A percentile compares a stretch with the other conserved stretches of the same genome.
phyloP scores from a whole-genome alignment of 1,140 invertebrate genomes.

The Pseudomyrmex pallidus region DNA sequence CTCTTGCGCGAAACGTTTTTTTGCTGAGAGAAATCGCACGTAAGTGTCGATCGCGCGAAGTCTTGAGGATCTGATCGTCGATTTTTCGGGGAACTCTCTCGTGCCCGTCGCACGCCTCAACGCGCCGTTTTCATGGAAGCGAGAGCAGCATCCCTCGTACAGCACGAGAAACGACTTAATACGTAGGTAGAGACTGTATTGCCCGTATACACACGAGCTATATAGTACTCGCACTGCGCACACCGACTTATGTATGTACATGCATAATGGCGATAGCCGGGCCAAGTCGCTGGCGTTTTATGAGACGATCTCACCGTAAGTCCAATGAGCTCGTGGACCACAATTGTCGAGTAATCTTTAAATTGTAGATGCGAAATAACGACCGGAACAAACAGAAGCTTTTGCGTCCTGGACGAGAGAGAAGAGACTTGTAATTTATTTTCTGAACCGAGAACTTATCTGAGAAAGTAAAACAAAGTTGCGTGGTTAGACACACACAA shows the following conservation, averaged over 20 bases:
- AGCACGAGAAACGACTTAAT: slow-evolving; percentile 48
- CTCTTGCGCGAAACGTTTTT: too few species aligned
- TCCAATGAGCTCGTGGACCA: neutral
- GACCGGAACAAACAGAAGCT: neutral
- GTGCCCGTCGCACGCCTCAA: neutral
- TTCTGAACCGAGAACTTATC: neutral
- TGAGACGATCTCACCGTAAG: slow-evolving; percentile 35
- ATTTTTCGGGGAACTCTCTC: slow-evolving; percentile 13
- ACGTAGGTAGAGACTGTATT: slow-evolving; percentile 51
- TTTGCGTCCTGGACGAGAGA: too few species aligned
- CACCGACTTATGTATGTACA: slow-evolving; percentile 59
- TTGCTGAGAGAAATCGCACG: too few species aligned
- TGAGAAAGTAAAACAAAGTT: neutral
- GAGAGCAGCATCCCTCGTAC: slow-evolving; percentile 57
- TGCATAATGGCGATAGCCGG: slow-evolving; percentile 57
- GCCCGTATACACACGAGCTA: slow-evolving; percentile 39
- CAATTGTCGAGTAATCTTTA: neutral
- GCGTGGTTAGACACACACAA: neutral
- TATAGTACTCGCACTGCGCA: slow-evolving; percentile 30
- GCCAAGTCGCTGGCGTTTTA: slow-evolving; percentile 55
- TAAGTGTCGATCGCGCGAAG: slow-evolving; percentile 68
- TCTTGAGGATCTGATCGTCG: slow-evolving; percentile 33
- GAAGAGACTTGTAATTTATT: neutral
- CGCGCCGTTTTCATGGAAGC: slow-evolving; percentile 38
- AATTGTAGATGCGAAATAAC: neutral